Evolutionary conservation across 2,888 invertebrate genomes (phyloP), one percentile per base, ranked within the genome.

Genomic region (Cryptus armator): DNA sequence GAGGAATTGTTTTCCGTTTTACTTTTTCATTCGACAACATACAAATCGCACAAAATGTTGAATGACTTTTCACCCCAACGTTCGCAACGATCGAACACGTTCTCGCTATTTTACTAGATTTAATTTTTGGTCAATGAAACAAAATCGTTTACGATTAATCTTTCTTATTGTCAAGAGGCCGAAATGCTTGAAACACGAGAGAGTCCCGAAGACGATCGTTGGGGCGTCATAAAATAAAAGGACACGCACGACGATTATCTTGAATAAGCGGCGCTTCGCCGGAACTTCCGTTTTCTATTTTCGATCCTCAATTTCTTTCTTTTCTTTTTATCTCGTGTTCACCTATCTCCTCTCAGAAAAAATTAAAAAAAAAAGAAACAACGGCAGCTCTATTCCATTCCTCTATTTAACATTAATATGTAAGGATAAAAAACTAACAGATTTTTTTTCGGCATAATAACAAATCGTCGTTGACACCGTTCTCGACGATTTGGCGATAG

Each of bases 341-440:
- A 19, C 71, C 56, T 64, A 14, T 37, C 53, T 44, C 72, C 19
- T 74, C 78, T 88, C 86, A 51, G 86, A 87, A 84, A 79, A 64
- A 83, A 83, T 84, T 70, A 78, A 87, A 89, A 90, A 90, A 92
- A 91, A 89, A 90, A 24, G 2, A 1, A 24, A 24, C 91, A 92
- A 92, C 91, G 90, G 91, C 88, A 90, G 91, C 88, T 91, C 89
- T 89, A 91, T 92, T 92, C 83, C 86, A 88, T 86, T 85, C 62
- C 81, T 87, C 86, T 89, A 89, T 91, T 91, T 86, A 91, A 92
- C 91, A 90, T 90, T 92, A 92, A 92, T 90, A 91, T 89, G 91
- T 90, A 89, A 81, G 88, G 90, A 91, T 90, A 92, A 92, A 92
- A 91, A 91, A 91, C 89, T 92, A 93, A 93, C 93, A 93, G 92